Evolutionary conservation across 37 sponge, comb jelly and placozoan genomes (phyloP), one percentile per base, ranked within the genome.

Genomic region (Eunapius fragilis): DNA sequence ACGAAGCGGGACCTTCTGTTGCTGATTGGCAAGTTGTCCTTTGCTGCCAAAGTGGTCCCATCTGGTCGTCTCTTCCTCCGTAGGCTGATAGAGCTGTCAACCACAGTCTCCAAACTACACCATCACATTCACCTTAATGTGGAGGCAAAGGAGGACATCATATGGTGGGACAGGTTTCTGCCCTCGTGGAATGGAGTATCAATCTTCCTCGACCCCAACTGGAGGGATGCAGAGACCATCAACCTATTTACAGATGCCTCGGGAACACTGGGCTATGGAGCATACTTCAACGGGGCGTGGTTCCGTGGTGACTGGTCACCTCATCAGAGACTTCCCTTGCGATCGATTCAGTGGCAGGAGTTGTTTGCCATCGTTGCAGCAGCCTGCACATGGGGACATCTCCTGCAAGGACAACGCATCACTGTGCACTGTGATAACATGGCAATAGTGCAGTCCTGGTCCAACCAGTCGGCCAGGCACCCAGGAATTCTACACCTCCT

Each of bases 231-330:
- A 48, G 79, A 26, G 76, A 33, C 26, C 76, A 17, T 82, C 26
- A 25, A 23, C 22, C 69, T 85, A 22, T 85, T 49, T 37, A 85
- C 86, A 17, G 86, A 85, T 77, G 87, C 87, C 12, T 78, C 79
- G 10, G 79, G 79, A 10, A 41, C 50, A 17, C 31, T 28, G 41
- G 91, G 86, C 11, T 85, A 45, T 37, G 91, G 91, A 26, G 86
- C 86, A 30, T 76, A 68, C 30, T 85, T 78, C 72, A 24, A 19
- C 5, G 45, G 72, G 33, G 22, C 37, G 2, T 90, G 91, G 87
- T 69, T 90, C 75, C 23, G 41, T 11, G 76, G 70, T 22, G 17
- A 34, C 17, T 89, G 90, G 90, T 25, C 75, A 70, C 83, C 72
- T 12, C n/a, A n/a, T n/a, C 41, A 25, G 24, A 72, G 72, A 72